phyloP scores from a whole-genome alignment of 2,888 invertebrate species.

The Amitus sp. region DNA sequence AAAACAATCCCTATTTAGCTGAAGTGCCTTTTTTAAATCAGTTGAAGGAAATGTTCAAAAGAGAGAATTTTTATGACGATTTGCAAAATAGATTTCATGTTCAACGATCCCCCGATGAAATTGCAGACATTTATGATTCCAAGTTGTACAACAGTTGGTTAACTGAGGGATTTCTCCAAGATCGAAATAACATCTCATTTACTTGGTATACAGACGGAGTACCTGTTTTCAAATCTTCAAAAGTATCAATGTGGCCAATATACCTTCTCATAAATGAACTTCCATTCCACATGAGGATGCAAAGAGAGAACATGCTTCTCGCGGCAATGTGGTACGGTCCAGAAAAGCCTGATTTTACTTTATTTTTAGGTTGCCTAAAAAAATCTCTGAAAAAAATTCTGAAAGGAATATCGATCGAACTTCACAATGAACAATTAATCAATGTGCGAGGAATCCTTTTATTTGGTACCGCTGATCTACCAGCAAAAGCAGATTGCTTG shows the following conservation, averaged over 20 bases:
- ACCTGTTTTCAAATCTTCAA: neutral
- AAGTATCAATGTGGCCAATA: neutral
- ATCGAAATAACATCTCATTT: neutral
- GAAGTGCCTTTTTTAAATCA: neutral
- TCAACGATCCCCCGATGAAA: neutral
- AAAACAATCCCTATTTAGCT: neutral
- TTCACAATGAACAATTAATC: neutral
- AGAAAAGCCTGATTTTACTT: neutral
- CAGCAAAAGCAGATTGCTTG: neutral
- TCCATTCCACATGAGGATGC: neutral
- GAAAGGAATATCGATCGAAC: no score
- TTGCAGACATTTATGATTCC: neutral
- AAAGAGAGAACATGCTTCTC: neutral
- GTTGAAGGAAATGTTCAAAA: neutral
- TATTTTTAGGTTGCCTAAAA: neutral
- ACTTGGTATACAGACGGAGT: neutral
- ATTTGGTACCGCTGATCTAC: constrained; percentile 1
- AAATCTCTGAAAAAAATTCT: neutral
- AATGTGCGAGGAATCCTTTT: neutral
- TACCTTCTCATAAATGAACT: neutral
- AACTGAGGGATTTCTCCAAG: neutral
- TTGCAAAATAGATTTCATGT: neutral
- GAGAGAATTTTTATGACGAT: neutral
- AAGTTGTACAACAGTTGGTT: neutral
- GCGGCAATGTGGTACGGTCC: neutral